Evolutionary conservation across 2,888 invertebrate genomes (phyloP).

Genomic region (Philopedon plagiatum): DNA sequence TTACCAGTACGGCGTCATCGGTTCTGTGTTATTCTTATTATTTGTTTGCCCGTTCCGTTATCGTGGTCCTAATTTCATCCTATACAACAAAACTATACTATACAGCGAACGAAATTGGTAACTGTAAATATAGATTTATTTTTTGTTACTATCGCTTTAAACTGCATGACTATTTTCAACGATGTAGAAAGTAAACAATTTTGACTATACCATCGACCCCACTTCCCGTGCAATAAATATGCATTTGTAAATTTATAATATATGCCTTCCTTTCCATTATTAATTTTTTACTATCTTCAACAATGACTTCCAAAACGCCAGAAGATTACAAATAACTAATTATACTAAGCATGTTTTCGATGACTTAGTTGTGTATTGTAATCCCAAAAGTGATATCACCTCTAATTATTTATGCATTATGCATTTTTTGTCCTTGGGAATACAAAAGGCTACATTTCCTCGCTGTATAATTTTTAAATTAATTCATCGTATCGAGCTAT

Average conservation of each 20-base stretch:
- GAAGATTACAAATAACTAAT: constrained; percentile 9
- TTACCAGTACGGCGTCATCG: no score
- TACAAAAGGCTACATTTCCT: constrained; percentile 2
- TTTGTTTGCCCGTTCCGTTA: no score
- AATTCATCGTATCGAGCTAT: no score
- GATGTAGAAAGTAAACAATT: no score
- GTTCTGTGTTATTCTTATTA: no score
- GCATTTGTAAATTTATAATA: not conserved
- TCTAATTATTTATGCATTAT: constrained; percentile 15
- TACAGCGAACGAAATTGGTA: no score
- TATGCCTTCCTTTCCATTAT: constrained; percentile 6
- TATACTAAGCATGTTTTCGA: constrained; percentile 12
- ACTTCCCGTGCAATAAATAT: not conserved
- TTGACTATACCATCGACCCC: not conserved
- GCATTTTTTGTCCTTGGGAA: constrained; percentile 12
- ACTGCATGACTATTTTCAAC: no score
- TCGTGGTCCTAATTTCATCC: no score
- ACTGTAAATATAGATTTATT: no score
- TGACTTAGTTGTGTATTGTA: constrained; percentile 12
- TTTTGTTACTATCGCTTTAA: no score
- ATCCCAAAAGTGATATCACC: constrained; percentile 11
- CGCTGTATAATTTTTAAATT: no score
- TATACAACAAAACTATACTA: no score
- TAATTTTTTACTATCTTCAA: not conserved
- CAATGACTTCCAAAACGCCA: constrained; percentile 6